phyloP scores from a whole-genome alignment of 1,140 invertebrate genomes.

The Lucilia cuprina region DNA sequence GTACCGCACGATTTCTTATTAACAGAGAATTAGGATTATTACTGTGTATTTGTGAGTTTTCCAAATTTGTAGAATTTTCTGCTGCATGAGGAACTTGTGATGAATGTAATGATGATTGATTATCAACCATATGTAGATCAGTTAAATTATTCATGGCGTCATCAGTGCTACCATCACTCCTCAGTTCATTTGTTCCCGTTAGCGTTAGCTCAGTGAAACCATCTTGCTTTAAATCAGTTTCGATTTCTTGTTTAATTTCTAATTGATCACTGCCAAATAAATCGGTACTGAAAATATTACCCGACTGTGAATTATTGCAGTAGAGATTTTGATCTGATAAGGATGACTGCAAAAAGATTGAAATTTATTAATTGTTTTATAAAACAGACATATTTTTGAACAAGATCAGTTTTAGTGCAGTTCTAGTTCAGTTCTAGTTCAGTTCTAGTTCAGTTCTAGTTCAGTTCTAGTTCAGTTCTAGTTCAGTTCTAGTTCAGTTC shows the following conservation, averaged over 20 bases:
- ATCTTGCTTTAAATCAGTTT: background rate
- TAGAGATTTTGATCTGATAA: conserved; percentile 25
- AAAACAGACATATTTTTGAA: too few relatives aligned
- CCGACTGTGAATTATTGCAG: background rate
- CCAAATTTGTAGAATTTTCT: background rate
- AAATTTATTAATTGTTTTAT: too few relatives aligned
- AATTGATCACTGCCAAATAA: conserved; percentile 20
- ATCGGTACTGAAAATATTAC: conserved; percentile 5
- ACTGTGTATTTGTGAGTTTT: background rate
- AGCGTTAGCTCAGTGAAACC: background rate
- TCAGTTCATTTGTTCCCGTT: background rate
- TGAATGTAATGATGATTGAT: conserved; percentile 12
- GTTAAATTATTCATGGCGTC: conserved; percentile 39
- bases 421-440: too few relatives aligned
- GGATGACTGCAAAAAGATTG: background rate
- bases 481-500: too few relatives aligned
- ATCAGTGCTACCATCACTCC: background rate
- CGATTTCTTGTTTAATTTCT: conserved; percentile 27
- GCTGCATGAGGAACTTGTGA: background rate
- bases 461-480: too few relatives aligned
- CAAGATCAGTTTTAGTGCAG: too few relatives aligned
- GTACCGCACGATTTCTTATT: background rate
- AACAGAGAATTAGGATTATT: background rate
- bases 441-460: too few relatives aligned
- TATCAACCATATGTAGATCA: conserved; percentile 40